Evolutionary conservation across 2,888 invertebrate genomes (phyloP), one percentile per base, ranked within the genome.

Genomic region (Lymantria monacha): DNA sequence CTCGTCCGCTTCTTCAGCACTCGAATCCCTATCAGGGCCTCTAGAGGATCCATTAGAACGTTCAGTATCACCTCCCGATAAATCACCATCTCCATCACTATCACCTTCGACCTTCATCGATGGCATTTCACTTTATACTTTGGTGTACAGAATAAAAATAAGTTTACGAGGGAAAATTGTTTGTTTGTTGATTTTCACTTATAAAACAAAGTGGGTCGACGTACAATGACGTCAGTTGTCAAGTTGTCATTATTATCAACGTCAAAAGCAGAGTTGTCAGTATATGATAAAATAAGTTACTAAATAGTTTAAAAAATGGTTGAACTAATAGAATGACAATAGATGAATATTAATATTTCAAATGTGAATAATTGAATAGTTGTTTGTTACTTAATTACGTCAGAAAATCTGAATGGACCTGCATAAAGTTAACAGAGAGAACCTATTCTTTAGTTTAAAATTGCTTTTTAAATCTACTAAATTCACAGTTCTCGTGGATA

Each of bases 1-100:
- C 70, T 96, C 95, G 69, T 96, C 95, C 50, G 94, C 95, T 67
- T 94, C 95, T 70, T 96, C 96, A 58, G 95, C 95, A 62, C 96
- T 95, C 66, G 96, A 96, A 68, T 94, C 94, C 14, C 92, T 86
- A 53, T 93, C 93, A 36, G 94, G 94, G 49, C 94, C 94, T 54
- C 93, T 91, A 48, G 95, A 95, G 7, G 93, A 93, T n/a, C 93
- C 93, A 36, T 92, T 93, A 42, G 95, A 93, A 59, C 92, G 93
- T 61, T 95, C 95, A 0, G 95, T 94, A 68, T 95, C 95, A 9
- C 92, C 94, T 1, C 94, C 95, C 57, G 95, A 95, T 72, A 94
- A 87, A 65, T 95, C 95, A 0, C 93, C 93, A 57, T 95, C 95
- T 0, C 87, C 90, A 70, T 92, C 91, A 69, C 91, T 92, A 56